phyloP scores from a whole-genome alignment of 2,888 invertebrate species.

The Leucania comma region DNA sequence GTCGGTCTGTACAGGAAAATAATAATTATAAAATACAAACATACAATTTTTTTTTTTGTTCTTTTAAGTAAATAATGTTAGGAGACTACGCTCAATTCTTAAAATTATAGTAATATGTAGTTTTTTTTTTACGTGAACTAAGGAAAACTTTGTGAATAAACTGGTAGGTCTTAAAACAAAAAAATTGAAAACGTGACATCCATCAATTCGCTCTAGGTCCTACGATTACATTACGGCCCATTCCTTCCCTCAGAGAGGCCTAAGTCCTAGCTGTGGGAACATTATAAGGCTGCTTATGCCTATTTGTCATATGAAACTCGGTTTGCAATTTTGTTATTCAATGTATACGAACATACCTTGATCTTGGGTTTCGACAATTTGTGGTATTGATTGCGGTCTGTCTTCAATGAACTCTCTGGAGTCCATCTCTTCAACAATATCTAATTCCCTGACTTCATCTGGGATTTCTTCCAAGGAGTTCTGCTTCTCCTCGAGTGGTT shows the following conservation, averaged over 20 bases:
- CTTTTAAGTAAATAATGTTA: no score
- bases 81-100: no score
- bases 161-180: no score
- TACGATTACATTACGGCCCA: no score
- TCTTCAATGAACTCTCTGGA: slow-evolving; percentile 63
- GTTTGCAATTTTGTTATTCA: not conserved
- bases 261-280: not conserved
- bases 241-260: no score
- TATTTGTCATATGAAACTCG: no score
- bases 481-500: slow-evolving; percentile 56
- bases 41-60: no score
- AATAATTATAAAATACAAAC: not conserved
- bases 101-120: no score
- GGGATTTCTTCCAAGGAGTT: slow-evolving; percentile 48
- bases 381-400: slow-evolving; percentile 59
- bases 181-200: no score
- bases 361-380: slow-evolving; percentile 67
- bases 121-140: no score
- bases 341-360: slow-evolving; percentile 63
- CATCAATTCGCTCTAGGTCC: no score
- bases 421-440: slow-evolving; percentile 65
- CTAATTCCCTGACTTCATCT: slow-evolving; percentile 49
- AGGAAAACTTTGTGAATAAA: no score
- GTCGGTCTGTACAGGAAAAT: slow-evolving; percentile 72
- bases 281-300: not conserved